Evolutionary conservation across 2,888 invertebrate species (phyloP).

Genomic region (Drosophila nigricruria): DNA sequence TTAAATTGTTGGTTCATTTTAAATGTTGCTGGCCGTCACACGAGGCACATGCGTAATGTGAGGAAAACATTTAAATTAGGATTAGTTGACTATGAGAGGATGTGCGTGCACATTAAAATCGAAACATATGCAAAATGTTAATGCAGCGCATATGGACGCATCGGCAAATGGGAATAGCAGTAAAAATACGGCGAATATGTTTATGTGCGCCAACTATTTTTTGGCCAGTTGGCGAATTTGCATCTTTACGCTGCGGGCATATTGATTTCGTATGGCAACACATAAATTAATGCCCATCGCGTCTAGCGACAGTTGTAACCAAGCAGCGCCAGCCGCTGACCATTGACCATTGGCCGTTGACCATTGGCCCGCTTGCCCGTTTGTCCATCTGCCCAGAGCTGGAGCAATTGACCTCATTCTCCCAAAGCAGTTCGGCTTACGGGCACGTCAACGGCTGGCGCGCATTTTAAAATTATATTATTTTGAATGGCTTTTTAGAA

Average conservation of each 20-base stretch:
- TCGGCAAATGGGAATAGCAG: conserved; percentile 1
- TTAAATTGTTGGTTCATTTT: conserved; percentile 59
- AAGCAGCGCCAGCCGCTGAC: conserved; percentile 40
- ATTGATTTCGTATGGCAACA: conserved; percentile 63
- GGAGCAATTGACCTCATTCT: conserved; percentile 4
- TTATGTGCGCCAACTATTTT: conserved; percentile 16
- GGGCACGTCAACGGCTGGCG: conserved; percentile 61
- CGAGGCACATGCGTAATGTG: conserved; percentile 40
- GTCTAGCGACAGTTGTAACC: conserved; percentile 67
- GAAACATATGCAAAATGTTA: conserved; percentile 69
- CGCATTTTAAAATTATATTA: conserved; percentile 79
- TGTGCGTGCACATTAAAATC: conserved; percentile 60
- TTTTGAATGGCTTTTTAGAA: conserved; percentile 82
- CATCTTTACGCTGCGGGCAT: conserved; percentile 62
- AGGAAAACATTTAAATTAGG: conserved; percentile 71
- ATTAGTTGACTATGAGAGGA: conserved; percentile 59
- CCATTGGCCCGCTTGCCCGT: conserved; percentile 13
- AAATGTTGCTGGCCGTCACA: conserved; percentile 22
- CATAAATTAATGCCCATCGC: conserved; percentile 70
- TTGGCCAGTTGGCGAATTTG: conserved; percentile 50
- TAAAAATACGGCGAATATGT: conserved; percentile 2
- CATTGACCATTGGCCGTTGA: conserved; percentile 37
- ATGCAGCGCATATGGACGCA: conserved; percentile 33
- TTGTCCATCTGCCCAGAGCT: neutral
- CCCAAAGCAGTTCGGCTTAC: neutral